Percentiles rank a stretch among this genome's conserved stretches.
Conservation (phyloP, 2,113 vertebrate genomes). For the Bos indicus region DNA sequence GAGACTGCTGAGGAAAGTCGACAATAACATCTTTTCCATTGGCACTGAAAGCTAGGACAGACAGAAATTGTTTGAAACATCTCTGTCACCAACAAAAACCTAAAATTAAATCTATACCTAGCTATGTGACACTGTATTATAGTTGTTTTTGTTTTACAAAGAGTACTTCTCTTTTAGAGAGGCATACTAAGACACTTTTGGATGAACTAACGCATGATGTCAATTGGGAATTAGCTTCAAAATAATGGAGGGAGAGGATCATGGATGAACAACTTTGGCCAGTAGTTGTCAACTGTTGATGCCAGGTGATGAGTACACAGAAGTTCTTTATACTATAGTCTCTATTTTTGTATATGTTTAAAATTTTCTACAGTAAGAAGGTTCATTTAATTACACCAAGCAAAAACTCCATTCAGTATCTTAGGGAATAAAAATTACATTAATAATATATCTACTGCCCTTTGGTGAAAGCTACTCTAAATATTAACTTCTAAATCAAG, state of each 20-base stretch:
- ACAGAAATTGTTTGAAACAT: background rate
- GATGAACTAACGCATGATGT: background rate
- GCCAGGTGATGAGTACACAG: background rate
- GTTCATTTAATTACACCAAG: background rate
- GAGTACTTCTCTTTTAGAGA: background rate
- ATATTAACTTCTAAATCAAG: background rate
- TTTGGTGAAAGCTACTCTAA: background rate
- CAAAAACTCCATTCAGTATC: background rate
- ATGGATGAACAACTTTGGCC: too few relatives aligned
- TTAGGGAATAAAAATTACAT: background rate
- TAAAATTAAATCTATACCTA: background rate
- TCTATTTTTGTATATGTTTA: background rate
- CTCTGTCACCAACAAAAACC: background rate
- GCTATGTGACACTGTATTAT: background rate
- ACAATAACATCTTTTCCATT: conserved; percentile 99
- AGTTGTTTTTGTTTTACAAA: background rate
- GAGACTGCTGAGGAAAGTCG: conserved; percentile 97
- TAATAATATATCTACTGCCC: background rate
- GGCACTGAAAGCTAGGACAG: conserved; percentile 93
- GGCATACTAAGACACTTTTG: background rate
- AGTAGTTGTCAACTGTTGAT: background rate
- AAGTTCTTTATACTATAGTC: background rate
- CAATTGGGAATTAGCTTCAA: background rate
- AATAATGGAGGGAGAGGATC: background rate
- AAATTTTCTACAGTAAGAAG: background rate